A percentile compares a stretch with the other conserved stretches of the same genome.
Evolutionary conservation across 2,113 vertebrate species (phyloP).

Genomic region (Himantopus leucocephalus): DNA sequence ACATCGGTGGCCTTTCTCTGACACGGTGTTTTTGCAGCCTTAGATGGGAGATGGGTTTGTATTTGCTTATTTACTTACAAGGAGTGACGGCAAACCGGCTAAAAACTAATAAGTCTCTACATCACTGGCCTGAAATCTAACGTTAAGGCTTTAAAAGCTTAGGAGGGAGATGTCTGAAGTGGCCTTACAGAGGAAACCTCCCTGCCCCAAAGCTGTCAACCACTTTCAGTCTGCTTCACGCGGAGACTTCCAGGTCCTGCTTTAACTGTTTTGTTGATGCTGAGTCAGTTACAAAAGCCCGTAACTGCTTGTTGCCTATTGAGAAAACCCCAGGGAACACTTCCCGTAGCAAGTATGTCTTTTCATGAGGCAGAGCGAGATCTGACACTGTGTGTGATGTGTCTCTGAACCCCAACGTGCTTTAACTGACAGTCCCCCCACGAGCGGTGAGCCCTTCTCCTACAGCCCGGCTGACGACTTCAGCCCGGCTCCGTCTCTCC

Average conservation of each 20-base stretch:
- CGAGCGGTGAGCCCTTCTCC: background rate
- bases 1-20: background rate
- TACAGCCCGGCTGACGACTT: background rate
- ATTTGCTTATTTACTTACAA: constrained; percentile 4
- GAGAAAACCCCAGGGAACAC: background rate
- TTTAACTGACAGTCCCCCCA: background rate
- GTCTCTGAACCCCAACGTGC: background rate
- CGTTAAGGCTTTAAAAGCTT: background rate
- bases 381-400: background rate
- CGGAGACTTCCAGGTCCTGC: background rate
- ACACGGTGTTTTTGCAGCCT: background rate
- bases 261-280: background rate
- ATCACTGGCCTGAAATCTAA: background rate
- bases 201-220: constrained; percentile 6
- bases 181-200: background rate
- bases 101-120: background rate
- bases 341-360: background rate
- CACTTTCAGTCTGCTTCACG: background rate
- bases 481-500: background rate
- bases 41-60: background rate
- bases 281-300: background rate
- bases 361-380: background rate
- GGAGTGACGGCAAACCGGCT: background rate
- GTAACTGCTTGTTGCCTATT: background rate
- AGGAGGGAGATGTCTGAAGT: background rate